phyloP scores from a whole-genome alignment of 2,797 vertebrate genomes.

The Dallia pectoralis region DNA sequence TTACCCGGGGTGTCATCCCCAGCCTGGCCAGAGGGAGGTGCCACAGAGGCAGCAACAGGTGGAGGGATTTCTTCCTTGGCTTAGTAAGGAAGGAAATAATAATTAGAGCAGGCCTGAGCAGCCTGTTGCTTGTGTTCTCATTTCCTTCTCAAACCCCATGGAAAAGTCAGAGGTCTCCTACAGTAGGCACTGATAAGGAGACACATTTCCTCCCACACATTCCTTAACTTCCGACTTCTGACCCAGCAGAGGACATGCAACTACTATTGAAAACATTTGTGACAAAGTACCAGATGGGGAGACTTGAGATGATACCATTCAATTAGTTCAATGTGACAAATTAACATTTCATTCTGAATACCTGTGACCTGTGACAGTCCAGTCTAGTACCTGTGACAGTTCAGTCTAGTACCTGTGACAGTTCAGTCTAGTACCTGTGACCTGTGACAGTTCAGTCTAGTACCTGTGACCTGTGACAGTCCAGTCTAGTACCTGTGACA shows the following conservation, averaged over 20 bases:
- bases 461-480: no score
- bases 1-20: conserved; percentile 36
- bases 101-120: conserved; percentile 8
- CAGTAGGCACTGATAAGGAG: no score
- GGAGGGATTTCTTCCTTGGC: conserved; percentile 28
- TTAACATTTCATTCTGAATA: no score
- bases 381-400: no score
- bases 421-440: no score
- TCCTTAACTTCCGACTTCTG: conserved; percentile 1
- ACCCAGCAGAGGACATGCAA: not conserved
- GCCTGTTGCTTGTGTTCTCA: not conserved
- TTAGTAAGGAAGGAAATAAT: conserved; percentile 37
- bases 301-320: not conserved
- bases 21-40: conserved; percentile 61
- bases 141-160: not conserved
- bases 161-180: no score
- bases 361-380: no score
- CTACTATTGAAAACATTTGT: not conserved
- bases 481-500: no score
- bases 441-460: no score
- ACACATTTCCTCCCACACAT: not conserved
- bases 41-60: conserved; percentile 9
- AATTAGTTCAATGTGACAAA: not conserved
- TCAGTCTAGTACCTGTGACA: no score
- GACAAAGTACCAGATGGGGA: not conserved